A percentile compares a stretch with the other conserved stretches of the same genome.
These are phyloP conservation scores for Omphaloscelis lunosa DNA, from an alignment of 2,888 invertebrate species.

Conservation along the genomic window DNA sequence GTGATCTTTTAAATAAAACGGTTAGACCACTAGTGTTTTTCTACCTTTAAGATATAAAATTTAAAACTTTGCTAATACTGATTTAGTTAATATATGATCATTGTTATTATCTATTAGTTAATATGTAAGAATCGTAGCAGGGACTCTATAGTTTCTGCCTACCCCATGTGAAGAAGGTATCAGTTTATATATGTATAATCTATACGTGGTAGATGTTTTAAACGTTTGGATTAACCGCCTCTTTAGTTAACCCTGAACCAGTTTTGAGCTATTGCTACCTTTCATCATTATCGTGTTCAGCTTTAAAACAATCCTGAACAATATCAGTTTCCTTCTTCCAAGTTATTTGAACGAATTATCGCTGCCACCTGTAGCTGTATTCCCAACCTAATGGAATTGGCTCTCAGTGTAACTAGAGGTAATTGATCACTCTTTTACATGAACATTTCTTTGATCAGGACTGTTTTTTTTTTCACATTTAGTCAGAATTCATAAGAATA, in stretches of 20 bases:
- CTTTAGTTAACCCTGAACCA: background rate
- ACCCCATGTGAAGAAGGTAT: too few species aligned
- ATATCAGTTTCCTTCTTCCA: slow-evolving; percentile 14
- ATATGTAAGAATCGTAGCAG: too few species aligned
- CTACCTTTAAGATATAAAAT: background rate
- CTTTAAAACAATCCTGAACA: slow-evolving; percentile 8
- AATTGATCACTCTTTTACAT: slow-evolving; percentile 44
- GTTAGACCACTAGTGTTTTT: background rate
- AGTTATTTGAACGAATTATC: slow-evolving; percentile 34
- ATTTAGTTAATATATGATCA: background rate
- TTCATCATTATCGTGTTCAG: background rate
- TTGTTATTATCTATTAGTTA: too few species aligned
- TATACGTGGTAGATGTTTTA: too few species aligned
- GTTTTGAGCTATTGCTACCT: background rate
- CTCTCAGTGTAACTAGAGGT: slow-evolving; percentile 20
- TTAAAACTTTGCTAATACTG: background rate
- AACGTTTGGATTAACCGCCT: background rate
- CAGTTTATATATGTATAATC: too few species aligned
- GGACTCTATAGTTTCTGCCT: too few species aligned
- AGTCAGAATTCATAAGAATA: background rate
- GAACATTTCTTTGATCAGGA: slow-evolving; percentile 11
- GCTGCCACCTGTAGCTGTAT: slow-evolving; percentile 39
- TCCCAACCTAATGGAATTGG: slow-evolving; percentile 25
- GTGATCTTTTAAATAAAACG: background rate
- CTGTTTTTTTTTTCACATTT: background rate